phyloP scores from a whole-genome alignment of 1,140 invertebrate species.

The Trichonephila inaurata region DNA sequence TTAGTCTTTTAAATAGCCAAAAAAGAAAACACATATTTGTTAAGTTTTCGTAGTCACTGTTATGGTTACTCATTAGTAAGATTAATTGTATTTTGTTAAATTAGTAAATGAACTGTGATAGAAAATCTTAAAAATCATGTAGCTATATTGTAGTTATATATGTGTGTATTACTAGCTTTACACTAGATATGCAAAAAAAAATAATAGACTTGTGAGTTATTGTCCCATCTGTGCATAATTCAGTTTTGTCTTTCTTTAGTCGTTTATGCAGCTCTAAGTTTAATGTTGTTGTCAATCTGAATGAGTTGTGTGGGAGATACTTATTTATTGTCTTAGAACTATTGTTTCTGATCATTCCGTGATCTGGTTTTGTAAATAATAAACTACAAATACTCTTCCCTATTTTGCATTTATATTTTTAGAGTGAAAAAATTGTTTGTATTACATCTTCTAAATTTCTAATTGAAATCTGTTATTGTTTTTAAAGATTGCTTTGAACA shows the following conservation, averaged over 20 bases:
- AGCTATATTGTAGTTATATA: slow-evolving; percentile 10
- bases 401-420: too few species aligned
- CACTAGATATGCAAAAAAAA: not conserved
- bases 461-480: too few species aligned
- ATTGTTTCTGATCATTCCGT: not conserved
- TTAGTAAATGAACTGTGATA: slow-evolving; percentile 18
- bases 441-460: too few species aligned
- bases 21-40: not conserved
- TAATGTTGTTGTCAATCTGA: not conserved
- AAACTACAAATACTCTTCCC: not conserved
- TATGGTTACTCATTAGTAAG: not conserved
- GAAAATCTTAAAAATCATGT: slow-evolving; percentile 19
- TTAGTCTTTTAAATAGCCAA: not conserved
- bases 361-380: not conserved
- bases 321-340: not conserved
- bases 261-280: not conserved
- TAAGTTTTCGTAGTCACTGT: slow-evolving; percentile 2
- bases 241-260: not conserved
- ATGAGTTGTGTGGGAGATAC: not conserved
- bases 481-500: too few species aligned
- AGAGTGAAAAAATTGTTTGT: too few species aligned
- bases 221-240: not conserved
- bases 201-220: not conserved
- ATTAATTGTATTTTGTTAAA: not conserved
- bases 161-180: not conserved